Base-by-base conservation (phyloP, 2,888 invertebrate genomes). In the Drosophila birchii region DNA sequence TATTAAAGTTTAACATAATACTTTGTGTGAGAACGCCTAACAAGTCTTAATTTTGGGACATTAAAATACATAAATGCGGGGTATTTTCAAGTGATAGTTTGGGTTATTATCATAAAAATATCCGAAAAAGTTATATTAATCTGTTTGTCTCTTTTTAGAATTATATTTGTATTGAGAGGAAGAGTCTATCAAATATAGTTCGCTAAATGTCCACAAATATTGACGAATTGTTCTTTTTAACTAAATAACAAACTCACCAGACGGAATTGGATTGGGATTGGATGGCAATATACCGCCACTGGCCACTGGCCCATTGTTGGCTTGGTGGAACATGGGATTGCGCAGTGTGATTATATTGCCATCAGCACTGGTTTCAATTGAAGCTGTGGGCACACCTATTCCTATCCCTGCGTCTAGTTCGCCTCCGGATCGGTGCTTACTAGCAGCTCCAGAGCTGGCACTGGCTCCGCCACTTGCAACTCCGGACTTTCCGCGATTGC, bases 321-420 rank as follows among this genome's bases (percentile, higher is more conserved):
- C 75, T n/a, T 78, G 93, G 54, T 92, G 90, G 16, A 96, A 96
- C 93, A 96, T 95, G 0, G 96, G 96, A 92, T 96, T 96, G 20
- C 96, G 94, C 6, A 96, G 93, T 0, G 96, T 96, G 55, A 96
- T 95, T 94, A 96, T 96, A 78, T 95, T 63, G 94, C 88, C 89
- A n/a, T 75, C 71, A 7, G 78, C 71, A 62, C 73, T 82, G 16
- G 82, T 54, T 38, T 82, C 78, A 54, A 79, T 78, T 0, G 76
- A 75, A 23, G 84, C 39, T 20, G 57, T 39, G 14, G 57, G n/a
- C 8, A n/a, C 36, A 5, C 36, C 20, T 0, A 36, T 8, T 26
- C 34, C 67, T 6, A 20, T 11, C 14, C 45, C 59, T n/a, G 16
- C 44, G 39, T 57, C 38, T n/a, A 47, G 23, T 45, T 71, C 38